These are phyloP conservation scores for Meta bourneti DNA, from an alignment of 2,888 invertebrate species.

Conservation along the genomic window DNA sequence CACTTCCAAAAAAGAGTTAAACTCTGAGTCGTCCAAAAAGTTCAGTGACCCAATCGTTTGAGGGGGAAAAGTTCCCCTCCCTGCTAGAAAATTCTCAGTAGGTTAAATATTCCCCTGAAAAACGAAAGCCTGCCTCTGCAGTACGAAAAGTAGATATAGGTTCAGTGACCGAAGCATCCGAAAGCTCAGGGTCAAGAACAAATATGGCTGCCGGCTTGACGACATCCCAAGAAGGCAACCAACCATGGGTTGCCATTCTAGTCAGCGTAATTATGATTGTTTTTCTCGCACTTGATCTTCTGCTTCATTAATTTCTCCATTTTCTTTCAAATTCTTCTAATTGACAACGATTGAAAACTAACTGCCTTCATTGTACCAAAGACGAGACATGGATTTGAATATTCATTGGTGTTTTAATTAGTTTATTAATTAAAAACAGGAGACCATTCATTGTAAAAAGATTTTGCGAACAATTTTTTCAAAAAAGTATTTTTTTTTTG, in stretches of 20 bases:
- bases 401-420: neutral
- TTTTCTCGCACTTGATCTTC: conserved; percentile 14
- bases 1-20: neutral
- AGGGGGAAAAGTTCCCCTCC: conserved; percentile 20
- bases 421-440: neutral
- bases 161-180: conserved; percentile 65
- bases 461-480: neutral
- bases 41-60: conserved; percentile 71
- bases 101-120: conserved; percentile 74
- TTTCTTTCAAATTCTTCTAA: neutral
- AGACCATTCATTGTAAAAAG: neutral
- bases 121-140: conserved; percentile 43
- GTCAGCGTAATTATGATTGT: conserved; percentile 29
- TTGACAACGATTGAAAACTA: neutral
- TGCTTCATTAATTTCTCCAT: conserved; percentile 1
- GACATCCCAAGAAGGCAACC: conserved; percentile 37
- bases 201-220: conserved; percentile 40
- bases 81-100: conserved; percentile 68
- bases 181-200: conserved; percentile 72
- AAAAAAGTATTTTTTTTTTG: neutral
- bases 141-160: conserved; percentile 46
- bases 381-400: too few species aligned
- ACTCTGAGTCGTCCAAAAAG: conserved; percentile 38
- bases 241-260: conserved; percentile 45
- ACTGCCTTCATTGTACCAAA: neutral